These are phyloP conservation scores for Onychostoma macrolepis DNA, from an alignment of 2,113 vertebrate genomes.

Conservation along the genomic window DNA sequence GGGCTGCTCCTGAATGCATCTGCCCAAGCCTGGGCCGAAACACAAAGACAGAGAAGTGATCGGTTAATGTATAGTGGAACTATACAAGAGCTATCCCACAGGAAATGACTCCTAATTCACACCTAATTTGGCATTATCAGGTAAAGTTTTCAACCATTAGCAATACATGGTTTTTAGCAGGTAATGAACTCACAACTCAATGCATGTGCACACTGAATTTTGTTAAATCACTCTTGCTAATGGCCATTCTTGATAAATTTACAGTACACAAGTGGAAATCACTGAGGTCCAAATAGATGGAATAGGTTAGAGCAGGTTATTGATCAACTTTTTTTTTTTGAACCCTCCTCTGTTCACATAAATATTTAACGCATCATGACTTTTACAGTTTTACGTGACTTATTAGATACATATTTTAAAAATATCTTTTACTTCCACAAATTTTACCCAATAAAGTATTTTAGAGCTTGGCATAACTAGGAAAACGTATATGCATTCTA, in stretches of 20 bases:
- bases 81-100: background rate
- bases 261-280: background rate
- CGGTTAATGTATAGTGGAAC: background rate
- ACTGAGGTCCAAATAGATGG: background rate
- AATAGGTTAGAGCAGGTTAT: background rate
- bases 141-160: background rate
- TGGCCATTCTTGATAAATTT: background rate
- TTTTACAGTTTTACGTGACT: too few relatives aligned
- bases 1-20: slow-evolving; percentile 97
- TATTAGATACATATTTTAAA: too few relatives aligned
- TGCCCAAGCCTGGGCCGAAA: slow-evolving; percentile 88
- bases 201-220: background rate
- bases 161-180: background rate
- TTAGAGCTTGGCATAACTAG: too few relatives aligned
- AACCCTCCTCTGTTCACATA: background rate
- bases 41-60: background rate
- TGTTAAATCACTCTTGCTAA: background rate
- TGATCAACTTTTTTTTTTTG: background rate
- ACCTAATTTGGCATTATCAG: background rate
- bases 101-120: background rate
- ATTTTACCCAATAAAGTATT: too few relatives aligned
- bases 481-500: too few relatives aligned
- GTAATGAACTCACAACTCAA: background rate
- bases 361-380: too few relatives aligned
- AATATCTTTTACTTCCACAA: too few relatives aligned